Base-by-base conservation (phyloP, 2,888 invertebrate species). In the Tipula helvola region DNA sequence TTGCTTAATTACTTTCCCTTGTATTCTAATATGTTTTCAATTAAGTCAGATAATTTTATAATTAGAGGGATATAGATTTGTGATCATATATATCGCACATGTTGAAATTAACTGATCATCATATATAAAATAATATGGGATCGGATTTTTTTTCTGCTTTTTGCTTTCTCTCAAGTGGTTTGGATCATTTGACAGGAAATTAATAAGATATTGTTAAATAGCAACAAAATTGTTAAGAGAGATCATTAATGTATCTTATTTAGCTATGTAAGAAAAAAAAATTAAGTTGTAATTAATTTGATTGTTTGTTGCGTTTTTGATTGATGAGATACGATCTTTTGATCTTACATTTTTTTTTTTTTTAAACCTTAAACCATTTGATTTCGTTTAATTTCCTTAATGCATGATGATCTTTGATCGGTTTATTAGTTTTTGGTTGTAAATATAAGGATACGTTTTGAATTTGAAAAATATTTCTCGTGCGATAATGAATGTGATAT, bases 11-110 rank as follows among this genome's bases (percentile, higher is more conserved):
- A 71, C 71, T 71, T 71, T 71, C 71, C 28, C 71, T 71, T 71
- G 71, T 71, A 71, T 71, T 71, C 71, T 71, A 71, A 71, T 71
- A 71, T 71, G 71, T 71, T 71, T 71, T 71, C 71, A 71, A 71
- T 71, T 71, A 71, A 71, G 13, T 71, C 71, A 71, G 18, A 71
- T 71, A 71, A 71, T 71, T 71, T 71, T 28, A 18, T 71, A 71
- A 71, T 71, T 71, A 71, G 71, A 71, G 71, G 71, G 71, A 71
- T 71, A 28, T 10, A 71, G 10, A 16, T 16, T 5, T 57, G 16
- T 16, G 52, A 52, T 71, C 28, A 12, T 10, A 71, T 28, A 47
- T 52, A 52, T 52, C 52, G 52, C 71, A 71, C 71, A 71, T 71
- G 71, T 71, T 71, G 71, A 71, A 71, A 71, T 71, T 71, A 71